Base-by-base conservation (phyloP, 2,113 vertebrate genomes). In the Pseudopodoces humilis region DNA sequence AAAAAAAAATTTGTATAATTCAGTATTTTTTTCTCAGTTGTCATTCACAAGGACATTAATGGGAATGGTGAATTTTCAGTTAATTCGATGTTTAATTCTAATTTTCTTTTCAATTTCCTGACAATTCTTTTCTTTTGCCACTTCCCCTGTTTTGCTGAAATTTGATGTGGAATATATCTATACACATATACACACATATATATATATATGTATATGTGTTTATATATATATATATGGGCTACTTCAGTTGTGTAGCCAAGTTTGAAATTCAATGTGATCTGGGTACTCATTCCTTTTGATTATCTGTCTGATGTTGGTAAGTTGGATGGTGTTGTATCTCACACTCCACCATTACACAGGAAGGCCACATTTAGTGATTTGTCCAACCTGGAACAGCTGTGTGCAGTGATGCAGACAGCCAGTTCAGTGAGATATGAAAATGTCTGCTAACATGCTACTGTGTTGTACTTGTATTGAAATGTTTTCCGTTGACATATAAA, bases 201-300 rank as follows among this genome's bases (percentile, higher is more conserved):
- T 8, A 15, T 18, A 12, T 41, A 25, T 9, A 21, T 24, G 4
- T 43, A 8, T 2, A 10, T 28, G 5, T 41, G 2, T 25, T 3
- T 43, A 1, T 21, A 16, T 72, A 15, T 21, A 16, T 72, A 15
- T 81, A 13, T 68, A 49, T 44, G 11, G 41, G 27, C 74, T 50
- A 6, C 17, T 83, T 84, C 35, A 30, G 5, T 46, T 68, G 33
- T 68, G 33, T 59, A 41, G 72, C 44, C 46, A 77, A 35, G 33
- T 77, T 68, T 92, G 44, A 77, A 81, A 59, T 53, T 35, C 27
- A 20, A 0, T 59, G 39, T 46, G 10, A 6, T 68, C 24, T 68
- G 25, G 23, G 46, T 15, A 49, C 25, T 58, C 3, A 1, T 13
- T 71, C 8, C 13, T 81, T 77, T 77, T 37, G 33, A 63, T 21